Evolutionary conservation across 2,113 vertebrate species (phyloP), one percentile per base, ranked within the genome.

Genomic region (Catagonus wagneri): DNA sequence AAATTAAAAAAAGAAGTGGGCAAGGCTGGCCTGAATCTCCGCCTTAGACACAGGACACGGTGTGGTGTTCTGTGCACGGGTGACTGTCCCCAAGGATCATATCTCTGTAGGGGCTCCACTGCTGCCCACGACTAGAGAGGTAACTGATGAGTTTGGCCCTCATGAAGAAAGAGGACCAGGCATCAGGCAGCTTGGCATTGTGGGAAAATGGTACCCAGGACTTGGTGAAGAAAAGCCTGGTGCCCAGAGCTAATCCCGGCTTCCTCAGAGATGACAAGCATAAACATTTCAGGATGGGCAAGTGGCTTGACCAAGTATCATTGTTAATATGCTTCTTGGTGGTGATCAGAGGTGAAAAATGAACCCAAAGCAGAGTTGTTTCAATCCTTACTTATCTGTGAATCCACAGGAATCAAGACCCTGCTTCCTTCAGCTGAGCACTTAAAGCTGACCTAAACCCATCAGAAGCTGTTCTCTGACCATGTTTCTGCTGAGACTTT

Each of bases 11-110:
- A 66, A 10, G 9, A 25, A 66, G 63, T 11, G 13, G 22, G 16
- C 12, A 12, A 3, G 5, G 44, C 15, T 3, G 7, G 2, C 20
- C 39, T 66, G 14, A 13, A 17, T 25, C 4, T 4, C 39, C 5
- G 6, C 7, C 6, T 13, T 7, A n/a, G 23, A 7, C 36, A 23
- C 44, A 65, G 17, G 22, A 22, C 23, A 15, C 7, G n/a, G 4
- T 0, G 0, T 29, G 11, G 34, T 44, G 15, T 2, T 52, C 44
- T 32, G 3, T 27, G 15, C 15, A 7, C 20, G 34, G 4, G 52
- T 25, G 23, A 39, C 3, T 6, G 36, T 23, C 65, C 14, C 20
- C 5, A 20, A 52, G 36, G 8, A 39, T n/a, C 19, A 52, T 3
- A n/a, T 17, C 22, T 80, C 34, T 10, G 2, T 20, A 63, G 20